These are phyloP conservation scores for Acrobasis consociella DNA, from an alignment of 2,888 invertebrate genomes.

Conservation along the genomic window DNA sequence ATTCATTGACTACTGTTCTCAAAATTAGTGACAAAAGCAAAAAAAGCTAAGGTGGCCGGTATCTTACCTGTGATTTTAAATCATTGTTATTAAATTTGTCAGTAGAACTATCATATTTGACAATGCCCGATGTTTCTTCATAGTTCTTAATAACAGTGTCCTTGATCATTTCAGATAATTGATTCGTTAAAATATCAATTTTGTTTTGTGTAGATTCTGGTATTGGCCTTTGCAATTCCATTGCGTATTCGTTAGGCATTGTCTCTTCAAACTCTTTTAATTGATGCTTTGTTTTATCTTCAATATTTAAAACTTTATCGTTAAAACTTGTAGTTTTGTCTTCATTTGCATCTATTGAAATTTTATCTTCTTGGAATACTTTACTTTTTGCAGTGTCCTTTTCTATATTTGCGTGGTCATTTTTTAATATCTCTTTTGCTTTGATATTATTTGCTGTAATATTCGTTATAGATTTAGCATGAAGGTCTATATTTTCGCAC, in stretches of 20 bases:
- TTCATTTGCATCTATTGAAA: background rate
- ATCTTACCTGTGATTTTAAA: background rate
- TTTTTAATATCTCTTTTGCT: background rate
- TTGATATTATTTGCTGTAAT: background rate
- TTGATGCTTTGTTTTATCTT: background rate
- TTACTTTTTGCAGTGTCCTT: background rate
- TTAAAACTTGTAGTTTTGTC: background rate
- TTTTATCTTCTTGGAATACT: background rate
- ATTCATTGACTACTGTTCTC: background rate
- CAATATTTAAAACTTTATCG: background rate
- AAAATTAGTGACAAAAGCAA: background rate
- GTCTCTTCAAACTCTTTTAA: background rate
- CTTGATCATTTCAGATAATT: constrained; percentile 5
- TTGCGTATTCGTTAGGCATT: background rate
- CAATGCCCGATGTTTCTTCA: background rate
- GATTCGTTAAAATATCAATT: constrained; percentile 4
- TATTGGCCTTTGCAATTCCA: background rate
- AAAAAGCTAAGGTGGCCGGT: background rate
- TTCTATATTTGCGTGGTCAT: background rate
- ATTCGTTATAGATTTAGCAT: too few relatives aligned
- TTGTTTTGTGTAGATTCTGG: background rate
- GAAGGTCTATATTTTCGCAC: too few relatives aligned
- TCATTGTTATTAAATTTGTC: background rate
- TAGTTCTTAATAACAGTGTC: background rate
- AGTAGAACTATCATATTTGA: background rate